Conservation (phyloP, 1,140 invertebrate species). For the Drosophila nigromelanica region DNA sequence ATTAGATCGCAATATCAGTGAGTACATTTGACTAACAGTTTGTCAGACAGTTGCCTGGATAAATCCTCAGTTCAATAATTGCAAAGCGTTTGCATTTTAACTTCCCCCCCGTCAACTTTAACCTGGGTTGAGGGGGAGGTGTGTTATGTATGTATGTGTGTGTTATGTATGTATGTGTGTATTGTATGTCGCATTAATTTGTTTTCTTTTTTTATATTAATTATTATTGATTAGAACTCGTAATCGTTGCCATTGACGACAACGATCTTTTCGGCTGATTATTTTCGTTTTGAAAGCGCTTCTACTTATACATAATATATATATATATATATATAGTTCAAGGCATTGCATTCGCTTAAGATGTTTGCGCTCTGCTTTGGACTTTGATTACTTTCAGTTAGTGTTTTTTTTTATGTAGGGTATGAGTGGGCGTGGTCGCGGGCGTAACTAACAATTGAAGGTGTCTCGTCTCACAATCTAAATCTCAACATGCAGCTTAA, state of each 20-base stretch:
- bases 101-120: slow-evolving; percentile 19
- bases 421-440: slow-evolving; percentile 13
- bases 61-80: slow-evolving; percentile 65
- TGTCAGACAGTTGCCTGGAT: slow-evolving; percentile 62
- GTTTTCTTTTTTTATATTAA: too few relatives aligned
- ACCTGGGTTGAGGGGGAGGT: slow-evolving; percentile 3
- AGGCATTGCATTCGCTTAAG: slow-evolving; percentile 45
- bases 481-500: slow-evolving; percentile 77
- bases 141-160: slow-evolving; percentile 14
- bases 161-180: slow-evolving; percentile 17
- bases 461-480: slow-evolving; percentile 52
- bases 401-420: slow-evolving; percentile 19
- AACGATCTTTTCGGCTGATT: slow-evolving; percentile 51
- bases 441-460: slow-evolving; percentile 64
- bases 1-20: slow-evolving; percentile 79
- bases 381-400: slow-evolving; percentile 49
- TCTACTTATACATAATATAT: slow-evolving; percentile 60
- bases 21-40: slow-evolving; percentile 75
- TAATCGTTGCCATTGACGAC: slow-evolving; percentile 47
- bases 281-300: slow-evolving; percentile 65
- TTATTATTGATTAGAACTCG: slow-evolving; percentile 70
- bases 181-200: slow-evolving; percentile 14
- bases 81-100: slow-evolving; percentile 44
- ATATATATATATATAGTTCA: slow-evolving; percentile 56
- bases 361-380: slow-evolving; percentile 29